Percentiles rank a stretch among this genome's conserved stretches.
These are phyloP conservation scores for Dipus sagitta DNA, from an alignment of 2,797 vertebrate genomes.

Conservation along the genomic window DNA sequence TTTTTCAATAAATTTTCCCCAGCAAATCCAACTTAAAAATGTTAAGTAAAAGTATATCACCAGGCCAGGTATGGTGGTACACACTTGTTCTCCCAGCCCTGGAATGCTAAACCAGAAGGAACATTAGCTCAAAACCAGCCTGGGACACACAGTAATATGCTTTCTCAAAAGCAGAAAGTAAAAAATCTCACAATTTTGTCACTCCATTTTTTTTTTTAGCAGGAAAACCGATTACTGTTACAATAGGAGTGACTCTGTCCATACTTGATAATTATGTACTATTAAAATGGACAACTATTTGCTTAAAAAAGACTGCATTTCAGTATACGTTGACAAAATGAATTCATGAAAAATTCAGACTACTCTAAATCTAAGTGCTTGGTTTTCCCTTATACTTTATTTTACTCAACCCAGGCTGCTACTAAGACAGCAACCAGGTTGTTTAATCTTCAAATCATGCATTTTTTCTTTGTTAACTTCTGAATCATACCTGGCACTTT, in stretches of 20 bases:
- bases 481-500: not conserved
- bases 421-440: not conserved
- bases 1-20: conserved; percentile 34
- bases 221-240: conserved; percentile 41
- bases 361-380: conserved; percentile 27
- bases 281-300: conserved; percentile 25
- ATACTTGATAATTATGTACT: not conserved
- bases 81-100: not conserved
- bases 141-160: not conserved
- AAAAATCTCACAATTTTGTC: not conserved
- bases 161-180: not conserved
- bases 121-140: not conserved
- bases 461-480: conserved; percentile 11
- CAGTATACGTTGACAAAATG: not conserved
- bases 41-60: conserved; percentile 17
- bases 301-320: conserved; percentile 33
- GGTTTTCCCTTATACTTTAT: not conserved
- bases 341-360: conserved; percentile 30
- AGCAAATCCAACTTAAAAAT: conserved; percentile 63
- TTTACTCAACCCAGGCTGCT: conserved; percentile 19
- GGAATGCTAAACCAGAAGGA: not conserved
- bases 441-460: not conserved
- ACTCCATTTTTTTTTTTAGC: not conserved
- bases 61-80: not conserved
- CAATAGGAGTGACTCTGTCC: conserved; percentile 2